Evolutionary conservation across 35 echinoderm and acorn worm genomes (phyloP).

Genomic region (Hemicentrotus pulcherrimus): DNA sequence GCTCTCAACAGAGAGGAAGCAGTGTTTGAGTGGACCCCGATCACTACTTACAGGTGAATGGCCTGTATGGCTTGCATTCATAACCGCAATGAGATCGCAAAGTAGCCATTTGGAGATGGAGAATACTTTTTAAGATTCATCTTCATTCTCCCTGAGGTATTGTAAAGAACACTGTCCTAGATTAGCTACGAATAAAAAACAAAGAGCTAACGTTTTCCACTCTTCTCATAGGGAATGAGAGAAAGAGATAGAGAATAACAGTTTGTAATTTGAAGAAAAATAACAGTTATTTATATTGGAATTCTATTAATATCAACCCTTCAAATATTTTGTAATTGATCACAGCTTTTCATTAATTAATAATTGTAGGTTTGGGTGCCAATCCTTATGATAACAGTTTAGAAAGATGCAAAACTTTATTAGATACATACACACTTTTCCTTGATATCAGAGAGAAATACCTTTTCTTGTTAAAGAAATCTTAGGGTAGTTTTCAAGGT

Average conservation of each 20-base stretch:
- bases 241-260: neutral
- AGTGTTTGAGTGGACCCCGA: neutral
- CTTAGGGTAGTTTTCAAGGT: neutral
- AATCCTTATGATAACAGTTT: neutral
- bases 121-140: neutral
- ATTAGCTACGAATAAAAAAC: neutral
- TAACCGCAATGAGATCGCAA: neutral
- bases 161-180: neutral
- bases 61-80: neutral
- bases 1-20: neutral
- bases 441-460: neutral
- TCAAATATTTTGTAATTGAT: neutral
- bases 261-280: no score
- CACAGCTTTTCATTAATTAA: neutral
- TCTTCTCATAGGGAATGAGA: neutral
- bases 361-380: neutral
- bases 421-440: neutral
- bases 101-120: slow-evolving; percentile 1
- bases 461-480: neutral
- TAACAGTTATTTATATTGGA: no score
- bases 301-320: neutral
- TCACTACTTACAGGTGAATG: neutral
- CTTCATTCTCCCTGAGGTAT: neutral
- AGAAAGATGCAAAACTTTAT: neutral
- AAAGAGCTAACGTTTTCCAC: no score